Evolutionary conservation across 1,140 invertebrate species (phyloP).

Genomic region (Prorops nasuta): DNA sequence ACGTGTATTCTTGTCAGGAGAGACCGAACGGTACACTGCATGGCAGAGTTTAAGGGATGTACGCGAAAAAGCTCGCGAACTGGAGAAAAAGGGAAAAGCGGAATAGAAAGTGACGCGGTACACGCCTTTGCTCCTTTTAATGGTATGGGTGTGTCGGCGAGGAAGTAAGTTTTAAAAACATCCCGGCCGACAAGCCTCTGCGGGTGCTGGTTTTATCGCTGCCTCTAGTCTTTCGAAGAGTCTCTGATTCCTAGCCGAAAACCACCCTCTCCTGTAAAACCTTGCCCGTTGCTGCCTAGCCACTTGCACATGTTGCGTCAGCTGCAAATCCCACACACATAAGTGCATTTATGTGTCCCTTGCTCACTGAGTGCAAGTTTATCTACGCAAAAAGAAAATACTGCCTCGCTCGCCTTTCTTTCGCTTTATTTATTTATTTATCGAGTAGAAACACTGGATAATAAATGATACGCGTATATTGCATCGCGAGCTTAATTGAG

Average conservation of each 20-base stretch:
- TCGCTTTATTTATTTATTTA: too few relatives aligned
- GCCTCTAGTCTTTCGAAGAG: conserved; percentile 8
- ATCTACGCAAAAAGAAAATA: too few relatives aligned
- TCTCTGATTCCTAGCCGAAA: conserved; percentile 7
- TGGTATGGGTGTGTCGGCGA: conserved; percentile 29
- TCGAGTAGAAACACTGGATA: too few relatives aligned
- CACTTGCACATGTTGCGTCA: conserved; percentile 23
- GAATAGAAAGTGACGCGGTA: conserved; percentile 1
- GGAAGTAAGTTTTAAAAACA: conserved; percentile 42
- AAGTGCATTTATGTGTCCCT: too few relatives aligned
- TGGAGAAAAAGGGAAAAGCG: conserved; percentile 14
- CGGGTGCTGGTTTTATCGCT: conserved; percentile 30
- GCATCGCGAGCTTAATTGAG: too few relatives aligned
- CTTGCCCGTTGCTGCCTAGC: conserved; percentile 11
- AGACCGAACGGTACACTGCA: conserved; percentile 24
- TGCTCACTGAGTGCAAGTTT: too few relatives aligned
- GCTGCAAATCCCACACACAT: conserved; percentile 27
- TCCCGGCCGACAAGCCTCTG: conserved; percentile 17
- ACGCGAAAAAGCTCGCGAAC: too few relatives aligned
- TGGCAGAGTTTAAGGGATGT: conserved; percentile 18
- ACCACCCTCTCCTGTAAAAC: conserved; percentile 18
- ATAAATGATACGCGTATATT: too few relatives aligned
- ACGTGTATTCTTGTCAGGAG: conserved; percentile 40
- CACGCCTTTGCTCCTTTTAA: conserved; percentile 24
- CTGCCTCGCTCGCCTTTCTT: too few relatives aligned